A percentile compares a stretch with the other conserved stretches of the same genome.
Evolutionary conservation across 2,888 invertebrate species (phyloP).

Genomic region (Hemithea aestivaria): DNA sequence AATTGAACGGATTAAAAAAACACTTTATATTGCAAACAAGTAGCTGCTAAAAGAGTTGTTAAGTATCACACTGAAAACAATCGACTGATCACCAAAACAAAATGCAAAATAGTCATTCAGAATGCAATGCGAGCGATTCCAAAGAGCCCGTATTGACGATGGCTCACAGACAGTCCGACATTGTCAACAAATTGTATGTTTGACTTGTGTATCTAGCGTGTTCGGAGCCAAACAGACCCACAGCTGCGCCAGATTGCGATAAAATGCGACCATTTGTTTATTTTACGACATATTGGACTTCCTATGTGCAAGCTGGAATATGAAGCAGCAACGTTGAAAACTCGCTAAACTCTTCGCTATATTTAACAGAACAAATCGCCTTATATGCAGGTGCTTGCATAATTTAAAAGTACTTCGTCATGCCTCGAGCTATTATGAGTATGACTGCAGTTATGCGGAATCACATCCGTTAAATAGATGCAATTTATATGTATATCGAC

Average conservation of each 20-base stretch:
- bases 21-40: too few species aligned
- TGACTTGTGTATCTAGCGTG: constrained; percentile 22
- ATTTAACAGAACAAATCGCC: not conserved
- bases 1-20: too few species aligned
- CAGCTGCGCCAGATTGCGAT: constrained; percentile 36
- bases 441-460: too few species aligned
- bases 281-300: constrained; percentile 35
- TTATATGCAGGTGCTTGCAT: too few species aligned
- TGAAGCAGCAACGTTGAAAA: not conserved
- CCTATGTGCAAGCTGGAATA: constrained; percentile 16
- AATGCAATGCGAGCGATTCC: constrained; percentile 13
- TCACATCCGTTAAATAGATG: too few species aligned
- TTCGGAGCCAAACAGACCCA: constrained; percentile 18
- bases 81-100: not conserved
- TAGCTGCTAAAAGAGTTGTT: too few species aligned
- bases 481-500: too few species aligned
- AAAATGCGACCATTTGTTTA: constrained; percentile 33
- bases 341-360: not conserved
- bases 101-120: constrained; percentile 7
- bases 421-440: too few species aligned
- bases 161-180: constrained; percentile 26
- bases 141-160: constrained; percentile 23
- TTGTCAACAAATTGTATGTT: constrained; percentile 40
- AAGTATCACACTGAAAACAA: too few species aligned
- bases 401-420: too few species aligned